Evolutionary conservation across 1,140 invertebrate genomes (phyloP).

Genomic region (Apocrypta bakeri): DNA sequence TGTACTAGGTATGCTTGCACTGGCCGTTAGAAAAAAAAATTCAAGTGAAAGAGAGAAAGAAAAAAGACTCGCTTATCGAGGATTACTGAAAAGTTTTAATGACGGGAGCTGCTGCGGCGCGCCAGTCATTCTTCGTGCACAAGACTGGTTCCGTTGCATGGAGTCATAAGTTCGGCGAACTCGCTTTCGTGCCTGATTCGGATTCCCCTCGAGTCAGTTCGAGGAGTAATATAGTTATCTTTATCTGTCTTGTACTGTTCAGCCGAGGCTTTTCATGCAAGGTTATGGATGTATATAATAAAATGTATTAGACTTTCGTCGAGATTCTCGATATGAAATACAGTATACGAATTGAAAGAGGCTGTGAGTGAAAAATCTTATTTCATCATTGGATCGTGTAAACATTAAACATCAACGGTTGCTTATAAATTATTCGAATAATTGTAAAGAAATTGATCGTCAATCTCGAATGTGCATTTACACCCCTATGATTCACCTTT

Average conservation of each 20-base stretch:
- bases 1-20: background rate
- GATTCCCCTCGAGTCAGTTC: background rate
- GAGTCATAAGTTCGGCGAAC: background rate
- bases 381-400: too few species aligned
- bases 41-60: conserved; percentile 46
- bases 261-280: too few species aligned
- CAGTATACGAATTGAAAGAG: too few species aligned
- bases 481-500: too few species aligned
- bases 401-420: too few species aligned
- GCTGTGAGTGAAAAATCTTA: too few species aligned
- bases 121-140: background rate
- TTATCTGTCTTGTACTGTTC: background rate
- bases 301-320: background rate
- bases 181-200: conserved; percentile 3
- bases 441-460: too few species aligned
- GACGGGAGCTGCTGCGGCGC: conserved; percentile 44
- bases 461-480: too few species aligned
- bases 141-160: background rate
- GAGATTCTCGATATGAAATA: background rate
- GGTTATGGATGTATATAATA: background rate
- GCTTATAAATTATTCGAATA: too few species aligned
- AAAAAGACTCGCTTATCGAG: conserved; percentile 51
- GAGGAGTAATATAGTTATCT: background rate
- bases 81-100: conserved; percentile 58
- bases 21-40: background rate